These are phyloP conservation scores for Drosophila fuyamai DNA, from an alignment of 1,140 invertebrate genomes.

Conservation along the genomic window DNA sequence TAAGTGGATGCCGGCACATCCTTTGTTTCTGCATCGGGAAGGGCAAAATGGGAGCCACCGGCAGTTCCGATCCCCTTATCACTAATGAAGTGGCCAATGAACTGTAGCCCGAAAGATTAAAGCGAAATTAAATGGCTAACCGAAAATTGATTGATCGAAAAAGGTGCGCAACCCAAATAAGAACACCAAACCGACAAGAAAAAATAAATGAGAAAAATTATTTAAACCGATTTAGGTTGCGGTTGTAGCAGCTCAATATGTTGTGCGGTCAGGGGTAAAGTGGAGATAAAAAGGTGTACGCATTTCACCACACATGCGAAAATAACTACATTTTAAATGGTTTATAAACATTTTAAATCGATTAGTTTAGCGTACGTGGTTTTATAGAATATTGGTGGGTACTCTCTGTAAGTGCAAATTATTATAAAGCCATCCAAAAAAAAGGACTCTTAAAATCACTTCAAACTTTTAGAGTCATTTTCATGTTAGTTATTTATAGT, in stretches of 20 bases:
- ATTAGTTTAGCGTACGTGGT: not conserved
- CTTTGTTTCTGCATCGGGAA: constrained; percentile 36
- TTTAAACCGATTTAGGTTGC: constrained; percentile 50
- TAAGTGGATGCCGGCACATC: constrained; percentile 74
- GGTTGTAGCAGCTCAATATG: constrained; percentile 26
- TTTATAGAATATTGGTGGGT: no score
- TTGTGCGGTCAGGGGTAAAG: constrained; percentile 17
- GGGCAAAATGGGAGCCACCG: constrained; percentile 10
- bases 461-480: no score
- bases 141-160: constrained; percentile 78
- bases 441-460: no score
- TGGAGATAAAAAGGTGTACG: constrained; percentile 7
- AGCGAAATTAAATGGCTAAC: constrained; percentile 76
- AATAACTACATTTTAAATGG: constrained; percentile 6
- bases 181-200: constrained; percentile 1
- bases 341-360: not conserved
- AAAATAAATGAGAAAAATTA: constrained; percentile 51
- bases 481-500: no score
- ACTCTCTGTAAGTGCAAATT: no score
- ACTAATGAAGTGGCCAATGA: constrained; percentile 82
- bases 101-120: constrained; percentile 77
- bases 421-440: no score
- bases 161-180: constrained; percentile 53
- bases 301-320: not conserved
- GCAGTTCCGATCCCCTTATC: constrained; percentile 62